phyloP scores from a whole-genome alignment of 2,888 invertebrate genomes.

The Synergus gifuensis region DNA sequence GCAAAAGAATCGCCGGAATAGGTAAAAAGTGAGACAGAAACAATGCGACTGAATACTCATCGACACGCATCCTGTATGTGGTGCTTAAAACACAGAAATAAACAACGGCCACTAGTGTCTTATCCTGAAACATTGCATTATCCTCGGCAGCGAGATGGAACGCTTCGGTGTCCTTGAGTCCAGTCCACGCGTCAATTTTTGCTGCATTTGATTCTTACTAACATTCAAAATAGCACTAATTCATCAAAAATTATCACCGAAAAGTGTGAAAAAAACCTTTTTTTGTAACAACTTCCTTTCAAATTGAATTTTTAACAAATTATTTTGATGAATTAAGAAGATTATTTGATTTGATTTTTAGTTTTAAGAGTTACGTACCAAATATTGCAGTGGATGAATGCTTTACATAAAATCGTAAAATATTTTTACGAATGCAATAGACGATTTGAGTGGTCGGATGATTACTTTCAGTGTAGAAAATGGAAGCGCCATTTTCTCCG shows the following conservation, averaged over 20 bases:
- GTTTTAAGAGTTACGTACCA: neutral
- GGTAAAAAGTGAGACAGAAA: slow-evolving; percentile 23
- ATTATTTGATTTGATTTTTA: too few relatives aligned
- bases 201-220: neutral
- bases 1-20: slow-evolving; percentile 26
- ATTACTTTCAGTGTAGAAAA: slow-evolving; percentile 11
- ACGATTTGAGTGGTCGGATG: slow-evolving; percentile 5
- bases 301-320: too few relatives aligned
- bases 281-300: too few relatives aligned
- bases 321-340: too few relatives aligned
- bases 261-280: neutral
- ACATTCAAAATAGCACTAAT: slow-evolving; percentile 4
- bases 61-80: slow-evolving; percentile 61
- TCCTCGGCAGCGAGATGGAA: slow-evolving; percentile 77
- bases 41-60: slow-evolving; percentile 49
- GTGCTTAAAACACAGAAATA: slow-evolving; percentile 57
- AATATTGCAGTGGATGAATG: neutral
- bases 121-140: slow-evolving; percentile 74
- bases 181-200: slow-evolving; percentile 50
- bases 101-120: slow-evolving; percentile 62
- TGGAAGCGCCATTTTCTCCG: neutral
- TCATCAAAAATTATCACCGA: neutral
- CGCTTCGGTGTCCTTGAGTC: slow-evolving; percentile 69
- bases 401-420: neutral
- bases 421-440: neutral